phyloP scores from a whole-genome alignment of 2,797 vertebrate genomes.

The Mareca strepera region DNA sequence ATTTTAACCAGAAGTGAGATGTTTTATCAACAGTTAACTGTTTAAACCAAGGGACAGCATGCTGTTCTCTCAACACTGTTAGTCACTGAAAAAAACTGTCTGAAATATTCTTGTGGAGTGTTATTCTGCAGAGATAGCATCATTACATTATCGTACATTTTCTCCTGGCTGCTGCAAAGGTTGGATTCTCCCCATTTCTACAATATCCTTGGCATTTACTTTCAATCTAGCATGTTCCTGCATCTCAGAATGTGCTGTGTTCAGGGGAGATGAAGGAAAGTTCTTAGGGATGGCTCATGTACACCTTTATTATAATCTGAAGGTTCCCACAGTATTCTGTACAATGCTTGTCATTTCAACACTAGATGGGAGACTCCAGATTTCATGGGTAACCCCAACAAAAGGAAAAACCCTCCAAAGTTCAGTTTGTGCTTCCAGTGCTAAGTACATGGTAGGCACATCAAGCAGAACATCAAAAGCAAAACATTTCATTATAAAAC shows the following conservation, averaged over 20 bases:
- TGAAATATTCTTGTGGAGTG: neutral
- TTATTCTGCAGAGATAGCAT: neutral
- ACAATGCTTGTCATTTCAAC: neutral
- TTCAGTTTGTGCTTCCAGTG: neutral
- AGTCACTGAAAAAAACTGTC: neutral
- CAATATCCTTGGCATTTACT: neutral
- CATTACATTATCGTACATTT: neutral
- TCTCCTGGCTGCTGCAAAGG: neutral
- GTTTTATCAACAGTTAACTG: slow-evolving; percentile 50
- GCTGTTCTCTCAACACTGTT: neutral
- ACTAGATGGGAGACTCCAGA: neutral
- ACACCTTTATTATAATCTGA: neutral
- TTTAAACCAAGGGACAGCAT: neutral
- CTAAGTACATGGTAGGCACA: neutral
- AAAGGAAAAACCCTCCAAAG: neutral
- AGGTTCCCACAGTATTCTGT: neutral
- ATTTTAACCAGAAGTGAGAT: slow-evolving; percentile 21
- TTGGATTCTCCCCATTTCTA: neutral
- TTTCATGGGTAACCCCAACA: neutral
- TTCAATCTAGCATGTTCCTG: neutral
- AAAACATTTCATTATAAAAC: neutral
- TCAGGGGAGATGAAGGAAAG: neutral
- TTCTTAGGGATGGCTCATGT: too few relatives aligned
- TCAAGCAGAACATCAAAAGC: neutral
- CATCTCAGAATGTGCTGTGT: neutral